Percentiles rank a stretch among this genome's conserved stretches.
phyloP scores from a whole-genome alignment of 2,113 vertebrate genomes.

The Clarias batrachus region DNA sequence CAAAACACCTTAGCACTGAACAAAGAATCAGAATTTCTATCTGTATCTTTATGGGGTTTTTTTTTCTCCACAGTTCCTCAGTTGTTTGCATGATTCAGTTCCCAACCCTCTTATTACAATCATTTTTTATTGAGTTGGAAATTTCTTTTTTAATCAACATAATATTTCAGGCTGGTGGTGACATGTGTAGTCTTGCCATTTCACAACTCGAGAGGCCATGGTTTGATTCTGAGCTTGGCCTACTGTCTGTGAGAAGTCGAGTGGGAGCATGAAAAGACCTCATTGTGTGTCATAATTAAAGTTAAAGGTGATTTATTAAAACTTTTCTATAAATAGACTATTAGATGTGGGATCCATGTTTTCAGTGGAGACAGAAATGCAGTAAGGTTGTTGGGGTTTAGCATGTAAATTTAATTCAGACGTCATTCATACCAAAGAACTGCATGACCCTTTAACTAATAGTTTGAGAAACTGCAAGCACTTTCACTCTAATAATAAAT shows the following conservation, averaged over 20 bases:
- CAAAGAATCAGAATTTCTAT: not conserved
- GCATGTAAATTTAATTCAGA: not conserved
- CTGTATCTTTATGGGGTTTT: not conserved
- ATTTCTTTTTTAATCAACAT: not conserved
- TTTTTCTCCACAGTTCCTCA: not conserved
- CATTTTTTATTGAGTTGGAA: not conserved
- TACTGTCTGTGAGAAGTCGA: not conserved
- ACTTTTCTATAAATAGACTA: no score
- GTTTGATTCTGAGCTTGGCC: not conserved
- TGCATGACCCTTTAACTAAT: not conserved
- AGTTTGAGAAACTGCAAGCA: not conserved
- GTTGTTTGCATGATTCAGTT: not conserved
- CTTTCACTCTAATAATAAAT: not conserved
- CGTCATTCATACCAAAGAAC: constrained; percentile 1
- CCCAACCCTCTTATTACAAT: not conserved
- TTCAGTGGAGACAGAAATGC: not conserved
- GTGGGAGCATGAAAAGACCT: not conserved
- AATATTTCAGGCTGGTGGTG: not conserved
- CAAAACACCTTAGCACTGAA: not conserved
- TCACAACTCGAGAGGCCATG: not conserved
- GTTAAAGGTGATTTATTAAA: no score
- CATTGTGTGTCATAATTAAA: no score
- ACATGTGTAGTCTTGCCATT: not conserved
- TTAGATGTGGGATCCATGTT: no score
- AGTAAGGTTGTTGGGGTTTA: not conserved